Evolutionary conservation across 2,888 invertebrate genomes (phyloP), one percentile per base, ranked within the genome.

Genomic region (Cephonodes hylas): DNA sequence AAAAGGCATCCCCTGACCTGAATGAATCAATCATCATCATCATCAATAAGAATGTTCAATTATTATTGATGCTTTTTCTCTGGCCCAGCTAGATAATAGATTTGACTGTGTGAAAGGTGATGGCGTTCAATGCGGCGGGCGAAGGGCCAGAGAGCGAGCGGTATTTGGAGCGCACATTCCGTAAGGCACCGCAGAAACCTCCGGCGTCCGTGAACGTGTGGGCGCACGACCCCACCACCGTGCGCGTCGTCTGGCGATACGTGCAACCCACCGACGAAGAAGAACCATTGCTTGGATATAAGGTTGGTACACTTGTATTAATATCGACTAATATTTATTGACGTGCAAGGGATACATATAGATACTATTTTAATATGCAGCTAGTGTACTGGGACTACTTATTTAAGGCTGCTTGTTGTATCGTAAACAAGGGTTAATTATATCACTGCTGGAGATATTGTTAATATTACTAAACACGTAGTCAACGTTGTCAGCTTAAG

Each of bases 61-160:
- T 57, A 57, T 42, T 15, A 13, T 2, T 31, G 34, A 27, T 38
- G 1, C n/a, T 64, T 10, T 23, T n/a, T 13, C 1, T 38, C 10
- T 13, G n/a, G 0, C 4, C 38, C 10, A n/a, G n/a, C n/a, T n/a
- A 0, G 1, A n/a, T 2, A 2, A 27, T 20, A 18, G n/a, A 34
- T 48, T 38, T n/a, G n/a, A n/a, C n/a, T n/a, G n/a, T n/a, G n/a
- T n/a, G n/a, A n/a, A 8, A 92, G 92, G 92, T 97, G 1, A 98
- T 99, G 97, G 98, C 97, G 0, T 99, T 97, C 79, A 99, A 99
- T 91, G 95, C 96, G 0, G 99, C 99, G 3, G 99, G 99, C 1
- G 98, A 98, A 85, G 99, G 99, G 3, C 97, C 98, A 0, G 98
- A 99, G 84, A 98, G 98, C 89, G 98, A 98, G 92, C 93, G 96